These are phyloP conservation scores for Hepsetus odoe DNA, from an alignment of 2,113 vertebrate genomes.

Conservation along the genomic window DNA sequence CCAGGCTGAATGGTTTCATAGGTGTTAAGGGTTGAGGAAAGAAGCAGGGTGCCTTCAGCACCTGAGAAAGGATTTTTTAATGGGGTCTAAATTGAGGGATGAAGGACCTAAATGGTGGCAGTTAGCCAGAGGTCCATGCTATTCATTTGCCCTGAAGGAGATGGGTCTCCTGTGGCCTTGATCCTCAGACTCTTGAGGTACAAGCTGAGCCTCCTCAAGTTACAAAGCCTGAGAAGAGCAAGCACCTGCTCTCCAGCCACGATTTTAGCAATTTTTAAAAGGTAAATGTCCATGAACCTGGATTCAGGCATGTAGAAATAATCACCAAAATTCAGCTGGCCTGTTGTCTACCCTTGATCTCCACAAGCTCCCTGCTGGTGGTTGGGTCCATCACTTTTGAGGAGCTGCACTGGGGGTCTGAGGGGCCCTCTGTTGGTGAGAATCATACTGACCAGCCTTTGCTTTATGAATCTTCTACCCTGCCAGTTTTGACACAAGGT, in stretches of 20 bases:
- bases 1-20: slow-evolving; percentile 50
- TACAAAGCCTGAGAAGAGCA: slow-evolving; percentile 60
- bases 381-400: slow-evolving; percentile 18
- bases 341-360: slow-evolving; percentile 4
- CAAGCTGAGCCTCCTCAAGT: slow-evolving; percentile 55
- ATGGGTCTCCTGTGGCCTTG: slow-evolving; percentile 34
- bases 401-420: slow-evolving; percentile 56
- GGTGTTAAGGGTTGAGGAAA: slow-evolving; percentile 59
- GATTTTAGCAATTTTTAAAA: slow-evolving; percentile 64
- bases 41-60: slow-evolving; percentile 57
- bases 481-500: slow-evolving; percentile 81
- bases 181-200: slow-evolving; percentile 58
- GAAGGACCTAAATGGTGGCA: slow-evolving; percentile 48
- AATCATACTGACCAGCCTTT: slow-evolving; percentile 69
- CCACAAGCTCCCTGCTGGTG: slow-evolving; percentile 2
- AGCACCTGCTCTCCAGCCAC: slow-evolving; percentile 61
- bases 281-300: slow-evolving; percentile 61
- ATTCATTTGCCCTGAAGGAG: slow-evolving; percentile 36
- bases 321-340: slow-evolving; percentile 41
- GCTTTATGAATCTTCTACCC: slow-evolving; percentile 79
- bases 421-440: slow-evolving; percentile 82
- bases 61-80: slow-evolving; percentile 69
- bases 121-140: slow-evolving; percentile 43
- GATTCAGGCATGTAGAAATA: slow-evolving; percentile 61
- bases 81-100: slow-evolving; percentile 55